phyloP scores from a whole-genome alignment of 2,888 invertebrate genomes.

The Diaperis boleti region DNA sequence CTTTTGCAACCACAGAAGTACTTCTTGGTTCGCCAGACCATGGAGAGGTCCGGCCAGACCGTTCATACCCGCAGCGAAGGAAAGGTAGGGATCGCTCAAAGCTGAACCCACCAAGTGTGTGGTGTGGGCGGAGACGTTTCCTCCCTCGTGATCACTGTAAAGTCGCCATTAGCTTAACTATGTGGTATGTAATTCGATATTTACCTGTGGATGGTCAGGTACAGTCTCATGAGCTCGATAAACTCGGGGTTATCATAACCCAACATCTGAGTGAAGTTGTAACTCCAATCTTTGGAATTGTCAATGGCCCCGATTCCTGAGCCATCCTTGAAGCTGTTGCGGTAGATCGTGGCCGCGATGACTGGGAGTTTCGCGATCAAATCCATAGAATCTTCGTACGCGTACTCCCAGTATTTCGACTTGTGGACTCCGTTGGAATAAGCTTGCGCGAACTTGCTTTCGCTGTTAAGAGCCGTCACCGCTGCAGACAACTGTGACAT shows the following conservation, averaged over 20 bases:
- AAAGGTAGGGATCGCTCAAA: conserved; percentile 94
- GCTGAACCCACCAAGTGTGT: conserved; percentile 95
- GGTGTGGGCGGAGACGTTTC: conserved; percentile 96
- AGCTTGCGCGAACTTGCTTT: conserved; percentile 92
- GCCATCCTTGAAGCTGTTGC: conserved; percentile 87
- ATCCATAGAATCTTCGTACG: conserved; percentile 95
- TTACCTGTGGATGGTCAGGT: conserved; percentile 89
- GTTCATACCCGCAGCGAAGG: conserved; percentile 93
- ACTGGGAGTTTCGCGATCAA: conserved; percentile 95
- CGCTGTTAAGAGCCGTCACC: conserved; percentile 90
- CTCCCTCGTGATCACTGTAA: conserved; percentile 90
- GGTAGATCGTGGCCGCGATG: conserved; percentile 93
- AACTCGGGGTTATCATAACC: conserved; percentile 88
- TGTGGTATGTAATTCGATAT: not conserved
- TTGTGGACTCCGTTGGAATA: conserved; percentile 91
- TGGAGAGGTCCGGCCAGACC: conserved; percentile 96
- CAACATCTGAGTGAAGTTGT: conserved; percentile 92
- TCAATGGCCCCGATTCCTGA: conserved; percentile 91
- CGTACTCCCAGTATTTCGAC: conserved; percentile 91
- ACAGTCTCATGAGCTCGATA: conserved; percentile 91
- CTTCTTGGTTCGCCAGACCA: conserved; percentile 95
- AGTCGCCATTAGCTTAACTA: not conserved
- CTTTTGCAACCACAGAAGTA: conserved; percentile 91
- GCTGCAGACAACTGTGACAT: conserved; percentile 96
- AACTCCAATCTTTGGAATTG: conserved; percentile 90